Conservation (phyloP, 2,888 invertebrate species). For the Ophion obscuratus region DNA sequence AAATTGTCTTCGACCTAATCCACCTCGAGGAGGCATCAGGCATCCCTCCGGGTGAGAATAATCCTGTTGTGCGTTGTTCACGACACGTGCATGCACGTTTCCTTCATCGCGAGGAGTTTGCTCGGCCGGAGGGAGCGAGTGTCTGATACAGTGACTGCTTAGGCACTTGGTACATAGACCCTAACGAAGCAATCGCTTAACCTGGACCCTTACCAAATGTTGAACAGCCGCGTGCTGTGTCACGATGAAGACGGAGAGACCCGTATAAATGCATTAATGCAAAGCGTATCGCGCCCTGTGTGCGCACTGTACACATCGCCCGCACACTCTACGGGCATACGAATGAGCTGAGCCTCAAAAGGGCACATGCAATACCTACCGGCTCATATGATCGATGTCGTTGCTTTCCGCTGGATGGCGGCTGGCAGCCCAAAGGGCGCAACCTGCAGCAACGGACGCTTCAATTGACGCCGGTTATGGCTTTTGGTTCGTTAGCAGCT, state of each 20-base stretch:
- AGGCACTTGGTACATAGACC: slow-evolving; percentile 37
- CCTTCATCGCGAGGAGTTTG: slow-evolving; percentile 11
- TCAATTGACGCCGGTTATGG: background rate
- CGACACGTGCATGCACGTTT: slow-evolving; percentile 14
- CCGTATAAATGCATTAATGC: slow-evolving; percentile 21
- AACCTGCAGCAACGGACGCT: background rate
- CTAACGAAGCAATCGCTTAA: slow-evolving; percentile 53
- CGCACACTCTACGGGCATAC: background rate
- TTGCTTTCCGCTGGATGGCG: background rate
- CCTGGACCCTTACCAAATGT: slow-evolving; percentile 33
- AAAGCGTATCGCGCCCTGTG: background rate
- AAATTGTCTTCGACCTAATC: background rate
- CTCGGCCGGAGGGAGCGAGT: background rate
- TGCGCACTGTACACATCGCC: background rate
- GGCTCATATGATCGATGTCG: background rate
- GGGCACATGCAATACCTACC: background rate
- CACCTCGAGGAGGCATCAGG: background rate
- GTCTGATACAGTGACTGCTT: slow-evolving; percentile 25
- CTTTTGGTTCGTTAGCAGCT: background rate
- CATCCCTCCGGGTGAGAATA: background rate
- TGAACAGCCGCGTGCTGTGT: slow-evolving; percentile 14
- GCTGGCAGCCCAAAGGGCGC: background rate
- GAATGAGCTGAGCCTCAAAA: background rate
- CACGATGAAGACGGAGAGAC: slow-evolving; percentile 19
- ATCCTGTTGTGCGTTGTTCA: background rate